Conservation (phyloP, 1,140 invertebrate species). For the Acromyrmex charruanus region DNA sequence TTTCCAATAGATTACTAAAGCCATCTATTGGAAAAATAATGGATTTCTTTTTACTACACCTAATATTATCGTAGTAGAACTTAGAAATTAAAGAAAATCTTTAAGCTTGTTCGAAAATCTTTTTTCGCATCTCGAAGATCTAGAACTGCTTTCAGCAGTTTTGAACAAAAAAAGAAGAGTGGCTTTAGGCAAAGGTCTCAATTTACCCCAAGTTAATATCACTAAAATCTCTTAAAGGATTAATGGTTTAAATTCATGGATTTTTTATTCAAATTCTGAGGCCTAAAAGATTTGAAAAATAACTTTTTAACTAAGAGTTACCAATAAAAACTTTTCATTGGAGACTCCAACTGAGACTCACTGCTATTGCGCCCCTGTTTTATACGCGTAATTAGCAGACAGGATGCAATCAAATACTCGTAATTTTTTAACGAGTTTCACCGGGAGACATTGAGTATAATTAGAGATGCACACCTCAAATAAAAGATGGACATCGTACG, state of each 20-base stretch:
- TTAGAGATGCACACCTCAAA: not conserved
- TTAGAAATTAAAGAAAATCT: not conserved
- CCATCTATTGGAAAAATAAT: too few relatives aligned
- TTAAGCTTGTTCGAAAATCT: not conserved
- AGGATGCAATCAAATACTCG: slow-evolving; percentile 39
- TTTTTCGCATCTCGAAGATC: not conserved
- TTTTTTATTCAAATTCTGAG: not conserved
- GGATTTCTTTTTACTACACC: too few relatives aligned
- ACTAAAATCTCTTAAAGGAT: not conserved
- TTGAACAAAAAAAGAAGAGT: not conserved
- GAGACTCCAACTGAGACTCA: not conserved
- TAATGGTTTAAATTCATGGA: not conserved
- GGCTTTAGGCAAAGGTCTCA: not conserved
- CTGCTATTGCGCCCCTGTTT: slow-evolving; percentile 23
- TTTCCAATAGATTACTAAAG: too few relatives aligned
- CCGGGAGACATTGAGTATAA: slow-evolving; percentile 20
- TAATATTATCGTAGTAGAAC: not conserved
- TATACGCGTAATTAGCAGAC: slow-evolving; percentile 55
- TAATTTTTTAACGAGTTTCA: slow-evolving; percentile 64
- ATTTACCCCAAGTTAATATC: not conserved
- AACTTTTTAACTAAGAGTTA: not conserved
- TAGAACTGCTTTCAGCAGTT: not conserved
- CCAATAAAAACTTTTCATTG: too few relatives aligned
- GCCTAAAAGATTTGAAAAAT: not conserved
- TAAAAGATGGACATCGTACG: too few relatives aligned